These are phyloP conservation scores for Dendrocincla tyrannina DNA, from an alignment of 2,797 vertebrate species.

Conservation along the genomic window DNA sequence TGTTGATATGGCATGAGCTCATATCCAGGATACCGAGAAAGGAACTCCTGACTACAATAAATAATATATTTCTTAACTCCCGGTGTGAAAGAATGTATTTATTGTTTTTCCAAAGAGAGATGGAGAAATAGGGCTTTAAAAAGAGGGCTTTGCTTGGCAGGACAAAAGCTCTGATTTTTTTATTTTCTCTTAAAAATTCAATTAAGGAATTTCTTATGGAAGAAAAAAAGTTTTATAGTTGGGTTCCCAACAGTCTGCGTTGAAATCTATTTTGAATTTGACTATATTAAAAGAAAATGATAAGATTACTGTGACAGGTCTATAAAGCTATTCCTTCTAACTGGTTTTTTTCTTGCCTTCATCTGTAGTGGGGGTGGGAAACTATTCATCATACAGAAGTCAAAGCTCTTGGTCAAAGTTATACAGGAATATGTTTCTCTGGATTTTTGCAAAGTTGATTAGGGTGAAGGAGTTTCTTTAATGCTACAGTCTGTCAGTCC, in stretches of 20 bases:
- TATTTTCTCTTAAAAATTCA: background rate
- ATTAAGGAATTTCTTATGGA: constrained; percentile 8
- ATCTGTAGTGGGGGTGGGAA: constrained; percentile 13
- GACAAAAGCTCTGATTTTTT: background rate
- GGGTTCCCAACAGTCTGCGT: background rate
- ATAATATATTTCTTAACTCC: constrained; percentile 78
- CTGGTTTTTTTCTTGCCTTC: constrained; percentile 2
- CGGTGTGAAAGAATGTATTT: constrained; percentile 30
- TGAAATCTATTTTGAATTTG: constrained; percentile 25
- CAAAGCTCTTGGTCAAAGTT: constrained; percentile 18
- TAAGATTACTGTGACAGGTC: constrained; percentile 20
- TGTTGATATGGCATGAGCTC: constrained; percentile 80
- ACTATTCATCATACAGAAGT: background rate
- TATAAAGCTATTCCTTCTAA: constrained; percentile 4
- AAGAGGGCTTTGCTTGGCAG: background rate
- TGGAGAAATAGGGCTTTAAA: constrained; percentile 11
- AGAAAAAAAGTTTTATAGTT: background rate
- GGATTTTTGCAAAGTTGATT: constrained; percentile 30
- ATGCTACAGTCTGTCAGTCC: background rate
- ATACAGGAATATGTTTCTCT: background rate
- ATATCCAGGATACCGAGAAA: constrained; percentile 74
- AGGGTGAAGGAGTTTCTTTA: constrained; percentile 36
- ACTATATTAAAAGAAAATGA: constrained; percentile 9
- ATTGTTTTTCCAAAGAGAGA: constrained; percentile 25
- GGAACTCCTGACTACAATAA: constrained; percentile 70